These are phyloP conservation scores for Petrocephalus microphthalmus DNA, from an alignment of 2,113 vertebrate genomes.

Conservation along the genomic window DNA sequence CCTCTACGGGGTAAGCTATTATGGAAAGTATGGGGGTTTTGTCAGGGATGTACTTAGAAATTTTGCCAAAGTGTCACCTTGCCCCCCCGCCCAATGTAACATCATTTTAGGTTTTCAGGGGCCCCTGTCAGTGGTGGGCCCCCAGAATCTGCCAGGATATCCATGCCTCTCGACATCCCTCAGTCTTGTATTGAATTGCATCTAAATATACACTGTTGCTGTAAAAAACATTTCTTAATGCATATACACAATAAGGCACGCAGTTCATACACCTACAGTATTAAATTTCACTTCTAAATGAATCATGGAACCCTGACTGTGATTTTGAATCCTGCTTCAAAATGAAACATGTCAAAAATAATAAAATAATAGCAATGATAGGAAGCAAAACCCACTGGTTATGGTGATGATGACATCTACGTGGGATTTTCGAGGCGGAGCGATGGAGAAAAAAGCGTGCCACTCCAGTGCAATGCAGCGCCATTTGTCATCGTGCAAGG, in stretches of 20 bases:
- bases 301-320: no score
- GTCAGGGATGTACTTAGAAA: background rate
- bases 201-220: background rate
- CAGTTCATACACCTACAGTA: background rate
- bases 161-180: no score
- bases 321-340: background rate
- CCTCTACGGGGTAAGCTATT: no score
- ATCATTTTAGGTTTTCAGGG: no score
- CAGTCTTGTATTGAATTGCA: background rate
- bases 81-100: no score
- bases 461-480: conserved; percentile 53
- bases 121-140: no score
- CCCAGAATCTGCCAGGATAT: no score
- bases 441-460: conserved; percentile 63
- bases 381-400: conserved; percentile 29
- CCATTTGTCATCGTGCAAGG: conserved; percentile 73
- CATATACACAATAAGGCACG: background rate
- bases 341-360: background rate
- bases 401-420: conserved; percentile 47
- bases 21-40: background rate
- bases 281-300: no score
- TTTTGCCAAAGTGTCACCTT: background rate
- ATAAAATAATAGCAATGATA: background rate
- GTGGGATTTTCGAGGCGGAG: conserved; percentile 59
- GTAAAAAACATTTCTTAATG: background rate